Base-by-base conservation (phyloP, 2,113 vertebrate genomes). In the Rhinoptilus africanus region DNA sequence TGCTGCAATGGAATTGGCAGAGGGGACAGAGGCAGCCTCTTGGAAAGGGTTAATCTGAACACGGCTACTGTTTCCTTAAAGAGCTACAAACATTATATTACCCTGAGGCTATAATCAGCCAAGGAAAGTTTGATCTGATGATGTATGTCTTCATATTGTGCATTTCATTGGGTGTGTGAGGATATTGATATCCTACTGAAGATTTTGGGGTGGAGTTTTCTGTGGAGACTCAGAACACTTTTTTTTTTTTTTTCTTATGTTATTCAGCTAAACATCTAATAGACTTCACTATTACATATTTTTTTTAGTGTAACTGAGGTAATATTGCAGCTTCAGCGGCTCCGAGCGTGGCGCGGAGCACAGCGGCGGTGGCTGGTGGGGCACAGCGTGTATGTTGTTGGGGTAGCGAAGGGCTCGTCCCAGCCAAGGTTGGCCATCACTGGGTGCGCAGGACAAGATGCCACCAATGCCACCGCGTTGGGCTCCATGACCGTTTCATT, bases 91-190 rank as follows among this genome's bases (percentile, higher is more conserved):
- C 95, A 96, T 92, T 95, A 88, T 95, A 93, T 94, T 96, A 90
- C 93, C 94, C 94, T 19, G 72, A 94, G 94, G 95, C 95, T 96
- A 89, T 91, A 96, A 95, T 95, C 92, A 95, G 92, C 93, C 93
- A 96, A 85, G 87, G 94, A 96, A 95, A 96, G 97, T 97, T 97
- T 97, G 97, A 97, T 97, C 89, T 91, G 94, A 96, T 95, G 94
- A 97, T 96, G 94, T 97, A 97, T 96, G 93, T 97, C 95, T 96
- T 97, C 95, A 94, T 97, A 95, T 82, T 85, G 74, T 78, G 77
- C 67, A 39, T 95, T 97, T 96, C 95, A 96, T 97, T 96, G 96
- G 93, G 87, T 34, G 66, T 66, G 69, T 51, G 91, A 87, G 67
- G 93, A 88, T 93, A 92, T 83, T 96, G 94, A 93, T 96, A 95